Base-by-base conservation (phyloP, 2,113 vertebrate genomes). In the Baryphthengus martii region DNA sequence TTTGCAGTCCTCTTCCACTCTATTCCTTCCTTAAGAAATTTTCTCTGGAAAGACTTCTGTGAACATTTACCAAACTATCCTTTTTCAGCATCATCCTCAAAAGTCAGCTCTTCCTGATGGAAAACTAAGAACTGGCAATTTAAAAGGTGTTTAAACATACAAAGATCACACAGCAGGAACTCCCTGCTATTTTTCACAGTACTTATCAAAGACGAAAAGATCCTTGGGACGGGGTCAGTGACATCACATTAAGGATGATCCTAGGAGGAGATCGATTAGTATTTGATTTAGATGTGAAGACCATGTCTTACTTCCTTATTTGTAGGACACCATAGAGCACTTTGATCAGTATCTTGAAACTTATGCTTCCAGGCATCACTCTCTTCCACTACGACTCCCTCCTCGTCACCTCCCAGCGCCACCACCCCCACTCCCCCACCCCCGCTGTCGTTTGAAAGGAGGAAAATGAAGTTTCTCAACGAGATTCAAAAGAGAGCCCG, bases 361-460 rank as follows among this genome's bases (percentile, higher is more conserved):
- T 79, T 89, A 11, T 0, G 66, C 14, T 91, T 89, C 24, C 35
- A 52, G 17, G 10, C 17, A n/a, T 31, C 14, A 16, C 44, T 28
- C 49, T 29, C 18, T 47, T 67, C 61, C 50, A 45, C 13, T 17
- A n/a, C n/a, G n/a, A n/a, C n/a, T n/a, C n/a, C n/a, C n/a, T n/a
- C n/a, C n/a, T n/a, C n/a, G n/a, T n/a, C n/a, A n/a, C n/a, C n/a
- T n/a, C n/a, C n/a, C n/a, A n/a, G n/a, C n/a, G n/a, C n/a, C n/a
- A n/a, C n/a, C n/a, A n/a, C n/a, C n/a, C n/a, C n/a, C 75, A 62
- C 39, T 19, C 26, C 24, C 68, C 40, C 28, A 25, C 29, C 35
- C 35, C 63, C 1, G 19, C 23, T n/a, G 26, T 4, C 17, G 5
- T 59, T n/a, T 8, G 44, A 55, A 7, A 0, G 8, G 49, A 84